Evolutionary conservation across 2,888 invertebrate species (phyloP).

Genomic region (Desoria tigrina): DNA sequence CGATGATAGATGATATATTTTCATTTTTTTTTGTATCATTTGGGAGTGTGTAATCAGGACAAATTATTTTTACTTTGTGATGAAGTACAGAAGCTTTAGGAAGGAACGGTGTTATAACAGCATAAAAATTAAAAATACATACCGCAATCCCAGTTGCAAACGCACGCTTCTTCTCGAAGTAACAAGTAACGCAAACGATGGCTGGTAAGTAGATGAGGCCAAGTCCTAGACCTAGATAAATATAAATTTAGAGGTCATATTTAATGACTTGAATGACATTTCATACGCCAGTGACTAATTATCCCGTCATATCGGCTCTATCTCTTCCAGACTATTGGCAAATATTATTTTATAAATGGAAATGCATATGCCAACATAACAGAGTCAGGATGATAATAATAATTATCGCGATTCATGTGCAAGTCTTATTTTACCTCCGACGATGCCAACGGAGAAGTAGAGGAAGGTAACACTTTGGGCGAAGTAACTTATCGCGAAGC

Average conservation of each 20-base stretch:
- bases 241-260: conserved; percentile 8
- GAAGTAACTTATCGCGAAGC: conserved; percentile 76
- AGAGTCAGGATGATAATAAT: no score
- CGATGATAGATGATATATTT: no score
- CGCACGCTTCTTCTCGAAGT: conserved; percentile 79
- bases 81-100: no score
- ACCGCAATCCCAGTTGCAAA: conserved; percentile 95
- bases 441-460: conserved; percentile 91
- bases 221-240: conserved; percentile 77
- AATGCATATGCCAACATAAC: no score
- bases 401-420: no score
- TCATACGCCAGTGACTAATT: no score
- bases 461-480: conserved; percentile 80
- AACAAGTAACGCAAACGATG: conserved; percentile 94
- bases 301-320: no score
- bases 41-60: no score
- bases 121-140: conserved; percentile 17
- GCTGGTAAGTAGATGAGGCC: conserved; percentile 97
- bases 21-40: conserved; percentile 14
- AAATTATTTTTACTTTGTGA: no score
- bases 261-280: neutral
- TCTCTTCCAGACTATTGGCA: no score
- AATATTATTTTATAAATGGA: no score
- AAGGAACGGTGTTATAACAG: no score
- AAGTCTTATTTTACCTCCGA: conserved; percentile 65